Evolutionary conservation across 1,140 invertebrate species (phyloP).

Genomic region (Trypoxylus dichotomus): DNA sequence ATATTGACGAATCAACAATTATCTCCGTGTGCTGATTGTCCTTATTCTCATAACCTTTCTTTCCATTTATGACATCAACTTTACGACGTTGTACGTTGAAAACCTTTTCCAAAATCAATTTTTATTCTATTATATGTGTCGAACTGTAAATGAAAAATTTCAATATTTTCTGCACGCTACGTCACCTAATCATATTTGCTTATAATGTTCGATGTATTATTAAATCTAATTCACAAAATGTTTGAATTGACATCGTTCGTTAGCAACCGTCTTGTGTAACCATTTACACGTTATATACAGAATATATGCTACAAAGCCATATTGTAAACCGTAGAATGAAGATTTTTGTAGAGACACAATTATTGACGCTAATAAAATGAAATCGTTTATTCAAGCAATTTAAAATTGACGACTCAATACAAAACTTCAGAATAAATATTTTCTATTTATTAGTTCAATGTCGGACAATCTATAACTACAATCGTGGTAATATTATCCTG

Average conservation of each 20-base stretch:
- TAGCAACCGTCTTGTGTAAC: slow-evolving; percentile 1
- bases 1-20: not conserved
- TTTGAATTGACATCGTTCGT: slow-evolving; percentile 19
- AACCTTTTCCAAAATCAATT: not conserved
- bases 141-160: slow-evolving; percentile 19
- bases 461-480: slow-evolving; percentile 14
- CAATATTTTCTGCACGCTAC: slow-evolving; percentile 16
- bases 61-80: not conserved
- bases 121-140: not conserved
- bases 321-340: slow-evolving; percentile 17
- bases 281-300: slow-evolving; percentile 6
- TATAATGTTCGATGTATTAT: not conserved
- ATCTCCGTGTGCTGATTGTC: not conserved
- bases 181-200: slow-evolving; percentile 15
- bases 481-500: not conserved
- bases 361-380: slow-evolving; percentile 14
- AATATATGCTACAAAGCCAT: slow-evolving; percentile 1
- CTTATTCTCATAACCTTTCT: slow-evolving; percentile 18
- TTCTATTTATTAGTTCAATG: slow-evolving; percentile 25
- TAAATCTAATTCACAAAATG: slow-evolving; percentile 4
- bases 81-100: not conserved
- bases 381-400: slow-evolving; percentile 21
- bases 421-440: slow-evolving; percentile 17
- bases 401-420: slow-evolving; percentile 22
- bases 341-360: slow-evolving; percentile 22